These are phyloP conservation scores for Lasius fuliginosus DNA, from an alignment of 2,888 invertebrate genomes.

Conservation along the genomic window DNA sequence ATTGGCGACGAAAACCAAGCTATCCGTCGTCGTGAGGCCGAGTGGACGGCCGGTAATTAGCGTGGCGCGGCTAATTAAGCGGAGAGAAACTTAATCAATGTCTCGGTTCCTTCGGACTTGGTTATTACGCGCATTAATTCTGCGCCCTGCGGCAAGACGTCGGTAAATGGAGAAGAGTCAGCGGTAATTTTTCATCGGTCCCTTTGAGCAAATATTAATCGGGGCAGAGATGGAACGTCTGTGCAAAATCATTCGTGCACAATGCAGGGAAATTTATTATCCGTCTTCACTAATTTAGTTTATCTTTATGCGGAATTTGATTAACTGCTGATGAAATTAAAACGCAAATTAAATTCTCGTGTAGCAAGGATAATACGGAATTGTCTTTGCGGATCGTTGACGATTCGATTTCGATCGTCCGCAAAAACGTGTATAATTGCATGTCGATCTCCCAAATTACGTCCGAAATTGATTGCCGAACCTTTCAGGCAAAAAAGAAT, in stretches of 20 bases:
- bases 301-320: neutral
- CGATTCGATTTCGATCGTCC: conserved; percentile 3
- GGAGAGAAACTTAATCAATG: conserved; percentile 45
- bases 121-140: conserved; percentile 43
- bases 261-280: neutral
- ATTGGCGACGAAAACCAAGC: neutral
- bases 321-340: neutral
- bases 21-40: neutral
- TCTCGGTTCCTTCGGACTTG: conserved; percentile 23
- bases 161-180: conserved; percentile 26
- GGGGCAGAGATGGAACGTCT: conserved; percentile 4
- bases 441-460: neutral
- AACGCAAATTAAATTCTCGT: neutral
- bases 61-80: conserved; percentile 42
- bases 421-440: conserved; percentile 7
- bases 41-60: conserved; percentile 20
- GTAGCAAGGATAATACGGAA: neutral
- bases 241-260: neutral
- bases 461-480: conserved; percentile 2
- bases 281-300: neutral
- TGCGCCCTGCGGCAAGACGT: neutral
- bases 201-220: conserved; percentile 9
- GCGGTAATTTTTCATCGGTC: conserved; percentile 33
- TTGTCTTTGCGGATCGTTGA: neutral
- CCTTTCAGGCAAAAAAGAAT: neutral